phyloP scores from a whole-genome alignment of 2,797 vertebrate genomes.

The Danio kyathit region DNA sequence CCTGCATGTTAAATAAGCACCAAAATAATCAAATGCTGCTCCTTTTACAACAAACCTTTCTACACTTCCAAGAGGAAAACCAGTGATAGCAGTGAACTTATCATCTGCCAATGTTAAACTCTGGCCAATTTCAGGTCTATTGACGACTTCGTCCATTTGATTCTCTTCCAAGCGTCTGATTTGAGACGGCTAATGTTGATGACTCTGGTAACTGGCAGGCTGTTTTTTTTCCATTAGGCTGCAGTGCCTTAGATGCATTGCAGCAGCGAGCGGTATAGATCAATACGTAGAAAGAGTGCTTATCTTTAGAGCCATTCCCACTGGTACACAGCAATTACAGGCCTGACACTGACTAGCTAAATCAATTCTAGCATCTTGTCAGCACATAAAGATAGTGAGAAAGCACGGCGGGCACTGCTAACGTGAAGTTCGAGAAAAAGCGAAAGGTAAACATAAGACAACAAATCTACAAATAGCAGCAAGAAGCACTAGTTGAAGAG shows the following conservation, averaged over 20 bases:
- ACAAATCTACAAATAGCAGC: slow-evolving; percentile 23
- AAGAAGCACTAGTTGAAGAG: slow-evolving; percentile 35
- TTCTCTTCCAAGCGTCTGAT: slow-evolving; percentile 39
- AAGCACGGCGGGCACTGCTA: neutral
- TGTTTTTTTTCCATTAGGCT: slow-evolving; percentile 63
- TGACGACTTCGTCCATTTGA: slow-evolving; percentile 28
- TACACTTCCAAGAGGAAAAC: neutral
- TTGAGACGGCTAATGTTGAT: slow-evolving; percentile 54
- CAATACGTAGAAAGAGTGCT: slow-evolving; percentile 73
- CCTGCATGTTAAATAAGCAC: neutral
- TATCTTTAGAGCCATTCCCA: slow-evolving; percentile 69
- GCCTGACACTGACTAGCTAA: slow-evolving; percentile 63
- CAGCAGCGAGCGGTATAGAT: slow-evolving; percentile 56
- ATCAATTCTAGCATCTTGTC: slow-evolving; percentile 71
- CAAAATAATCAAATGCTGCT: neutral
- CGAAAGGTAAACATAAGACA: slow-evolving; percentile 19
- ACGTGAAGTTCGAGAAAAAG: slow-evolving; percentile 2
- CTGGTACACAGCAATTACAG: slow-evolving; percentile 70
- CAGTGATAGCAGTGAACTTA: neutral
- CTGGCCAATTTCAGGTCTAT: neutral
- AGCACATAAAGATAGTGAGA: slow-evolving; percentile 29
- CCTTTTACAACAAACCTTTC: slow-evolving; percentile 3
- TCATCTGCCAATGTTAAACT: slow-evolving; percentile 3
- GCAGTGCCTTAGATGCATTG: slow-evolving; percentile 60
- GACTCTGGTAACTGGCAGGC: slow-evolving; percentile 58